Evolutionary conservation across 2,888 invertebrate species (phyloP).

Genomic region (Pyralis farinalis): DNA sequence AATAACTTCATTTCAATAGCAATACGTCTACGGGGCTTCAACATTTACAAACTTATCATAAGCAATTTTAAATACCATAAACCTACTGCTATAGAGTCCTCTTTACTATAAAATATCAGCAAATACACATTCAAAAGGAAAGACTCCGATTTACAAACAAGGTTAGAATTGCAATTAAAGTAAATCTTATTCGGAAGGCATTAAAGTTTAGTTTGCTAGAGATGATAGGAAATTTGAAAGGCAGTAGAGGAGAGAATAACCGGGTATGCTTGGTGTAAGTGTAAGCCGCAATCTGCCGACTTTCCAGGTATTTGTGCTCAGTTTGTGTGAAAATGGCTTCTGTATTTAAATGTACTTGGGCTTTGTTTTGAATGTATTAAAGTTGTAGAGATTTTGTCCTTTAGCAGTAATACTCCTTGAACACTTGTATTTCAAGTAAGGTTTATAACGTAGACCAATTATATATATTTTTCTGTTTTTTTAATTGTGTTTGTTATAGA

Average conservation of each 20-base stretch:
- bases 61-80: constrained; percentile 19
- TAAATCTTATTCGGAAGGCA: constrained; percentile 15
- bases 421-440: too few species aligned
- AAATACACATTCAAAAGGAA: constrained; percentile 18
- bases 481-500: too few species aligned
- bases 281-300: constrained; percentile 71
- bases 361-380: background rate
- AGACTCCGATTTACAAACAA: constrained; percentile 18
- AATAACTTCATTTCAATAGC: constrained; percentile 42
- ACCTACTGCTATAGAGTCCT: constrained; percentile 19
- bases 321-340: constrained; percentile 43
- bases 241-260: constrained; percentile 39
- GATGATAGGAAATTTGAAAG: constrained; percentile 15
- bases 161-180: constrained; percentile 9
- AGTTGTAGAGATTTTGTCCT: constrained; percentile 7
- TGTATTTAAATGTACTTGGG: constrained; percentile 23
- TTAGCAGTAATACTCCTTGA: background rate
- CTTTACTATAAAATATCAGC: constrained; percentile 21
- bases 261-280: constrained; percentile 54
- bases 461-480: too few species aligned
- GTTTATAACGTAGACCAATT: too few species aligned
- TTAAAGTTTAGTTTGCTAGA: constrained; percentile 27
- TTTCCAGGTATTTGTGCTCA: constrained; percentile 56
- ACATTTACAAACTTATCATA: constrained; percentile 13
- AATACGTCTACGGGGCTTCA: constrained; percentile 18